Conservation (phyloP, 2,797 vertebrate species). For the Falco novaeseelandiae region DNA sequence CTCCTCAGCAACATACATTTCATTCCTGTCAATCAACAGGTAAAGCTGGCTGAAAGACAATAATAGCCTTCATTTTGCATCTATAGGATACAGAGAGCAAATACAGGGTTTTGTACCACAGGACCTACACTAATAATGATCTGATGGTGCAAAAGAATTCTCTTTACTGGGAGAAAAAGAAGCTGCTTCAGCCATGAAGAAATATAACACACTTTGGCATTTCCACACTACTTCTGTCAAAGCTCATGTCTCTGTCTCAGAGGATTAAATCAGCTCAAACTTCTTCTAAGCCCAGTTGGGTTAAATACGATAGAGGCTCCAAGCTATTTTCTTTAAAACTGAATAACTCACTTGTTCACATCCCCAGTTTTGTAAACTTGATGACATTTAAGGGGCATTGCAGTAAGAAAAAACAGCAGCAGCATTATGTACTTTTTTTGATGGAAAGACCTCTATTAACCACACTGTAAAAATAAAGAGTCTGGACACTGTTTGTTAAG, state of each 20-base stretch:
- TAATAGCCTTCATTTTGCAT: neutral
- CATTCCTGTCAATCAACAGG: neutral
- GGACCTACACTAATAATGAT: neutral
- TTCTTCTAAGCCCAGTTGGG: neutral
- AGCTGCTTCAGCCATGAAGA: neutral
- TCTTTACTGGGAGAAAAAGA: neutral
- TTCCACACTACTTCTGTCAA: neutral
- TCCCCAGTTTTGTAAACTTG: conserved; percentile 26
- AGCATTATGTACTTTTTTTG: conserved; percentile 46
- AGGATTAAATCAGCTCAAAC: neutral
- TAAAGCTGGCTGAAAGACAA: neutral
- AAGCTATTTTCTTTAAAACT: conserved; percentile 29
- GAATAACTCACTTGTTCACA: neutral
- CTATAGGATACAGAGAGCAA: neutral
- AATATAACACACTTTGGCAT: neutral
- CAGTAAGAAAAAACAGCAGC: conserved; percentile 21
- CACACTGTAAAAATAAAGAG: conserved; percentile 46
- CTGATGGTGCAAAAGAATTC: neutral
- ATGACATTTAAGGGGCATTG: conserved; percentile 39
- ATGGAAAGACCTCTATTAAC: conserved; percentile 54
- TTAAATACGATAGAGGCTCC: neutral
- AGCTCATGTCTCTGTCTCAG: neutral
- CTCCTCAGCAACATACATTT: neutral
- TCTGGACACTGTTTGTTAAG: conserved; percentile 35
- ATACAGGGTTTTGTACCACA: neutral